Base-by-base conservation (phyloP, 2,113 vertebrate species). In the Centropus unirufus region DNA sequence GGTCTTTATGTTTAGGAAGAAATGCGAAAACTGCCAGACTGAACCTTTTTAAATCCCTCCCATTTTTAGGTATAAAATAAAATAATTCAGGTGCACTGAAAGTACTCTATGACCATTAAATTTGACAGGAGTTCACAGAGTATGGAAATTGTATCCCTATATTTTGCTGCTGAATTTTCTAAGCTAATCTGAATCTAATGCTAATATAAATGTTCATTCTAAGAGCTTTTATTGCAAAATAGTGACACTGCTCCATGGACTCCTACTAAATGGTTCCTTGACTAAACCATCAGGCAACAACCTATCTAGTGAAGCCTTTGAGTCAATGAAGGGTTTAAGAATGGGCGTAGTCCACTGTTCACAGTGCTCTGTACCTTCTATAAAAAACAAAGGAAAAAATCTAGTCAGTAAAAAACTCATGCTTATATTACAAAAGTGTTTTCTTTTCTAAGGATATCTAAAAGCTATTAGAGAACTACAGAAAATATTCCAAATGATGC, bases 21-120 rank as follows among this genome's bases (percentile, higher is more conserved):
- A 94, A 92, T 64, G 46, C 17, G 58, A 73, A 95, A 90, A n/a
- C 32, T 88, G 68, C 26, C 36, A 82, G 32, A 63, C 12, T 73
- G 62, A 90, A 82, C 21, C 34, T 94, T 80, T 95, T 95, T 76
- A 94, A 91, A 94, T 92, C 95, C 80, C 24, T 93, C 63, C 36
- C 15, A 30, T 68, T 93, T 54, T 77, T 86, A 66, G n/a, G 21
- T 68, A 93, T 63, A 70, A 91, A 89, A 93, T 82, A 67, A 92
- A 95, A 92, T 87, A 83, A 86, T 61, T 6, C 27, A 78, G 95
- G 51, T 86, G 54, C n/a, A 78, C 19, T 51, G 34, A 88, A 93
- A 92, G 40, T 42, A 63, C 22, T 14, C 11, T 57, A 34, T 59
- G 70, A 69, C 32, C 42, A 76, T 42, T 83, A 86, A 20, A 73